Percentiles rank a stretch among this genome's conserved stretches.
Evolutionary conservation across 2,888 invertebrate species (phyloP).

Genomic region (Dicranocentrus wangi): DNA sequence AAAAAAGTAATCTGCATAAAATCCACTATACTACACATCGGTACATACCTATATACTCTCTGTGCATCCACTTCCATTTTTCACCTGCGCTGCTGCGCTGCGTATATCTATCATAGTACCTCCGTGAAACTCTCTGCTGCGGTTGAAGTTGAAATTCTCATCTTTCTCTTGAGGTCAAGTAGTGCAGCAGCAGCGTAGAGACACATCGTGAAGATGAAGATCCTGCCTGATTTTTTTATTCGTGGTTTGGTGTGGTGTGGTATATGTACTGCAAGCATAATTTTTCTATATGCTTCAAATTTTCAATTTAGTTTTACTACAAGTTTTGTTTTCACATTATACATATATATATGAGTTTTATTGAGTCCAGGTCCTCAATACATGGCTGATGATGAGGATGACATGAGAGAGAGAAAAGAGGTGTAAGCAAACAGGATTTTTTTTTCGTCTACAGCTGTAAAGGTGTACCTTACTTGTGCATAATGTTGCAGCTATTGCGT

Average conservation of each 20-base stretch:
- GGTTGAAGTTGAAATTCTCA: slow-evolving; percentile 32
- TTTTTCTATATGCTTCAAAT: neutral
- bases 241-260: neutral
- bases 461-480: slow-evolving; percentile 1
- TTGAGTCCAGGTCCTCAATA: slow-evolving; percentile 58
- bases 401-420: slow-evolving; percentile 25
- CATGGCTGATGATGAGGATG: slow-evolving; percentile 40
- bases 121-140: slow-evolving; percentile 22
- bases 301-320: slow-evolving; percentile 29
- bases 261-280: slow-evolving; percentile 6
- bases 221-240: slow-evolving; percentile 38
- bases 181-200: neutral
- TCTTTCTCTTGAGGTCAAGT: slow-evolving; percentile 23
- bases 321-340: slow-evolving; percentile 26
- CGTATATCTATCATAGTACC: slow-evolving; percentile 19
- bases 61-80: slow-evolving; percentile 43
- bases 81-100: too few relatives aligned
- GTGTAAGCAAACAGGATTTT: slow-evolving; percentile 50
- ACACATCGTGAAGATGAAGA: slow-evolving; percentile 4
- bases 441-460: too few relatives aligned
- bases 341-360: slow-evolving; percentile 31
- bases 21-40: neutral
- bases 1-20: slow-evolving; percentile 50
- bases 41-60: neutral
- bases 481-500: slow-evolving; percentile 13